Conservation (phyloP, 1,140 invertebrate species). For the Aphelenchoides fujianensis region DNA sequence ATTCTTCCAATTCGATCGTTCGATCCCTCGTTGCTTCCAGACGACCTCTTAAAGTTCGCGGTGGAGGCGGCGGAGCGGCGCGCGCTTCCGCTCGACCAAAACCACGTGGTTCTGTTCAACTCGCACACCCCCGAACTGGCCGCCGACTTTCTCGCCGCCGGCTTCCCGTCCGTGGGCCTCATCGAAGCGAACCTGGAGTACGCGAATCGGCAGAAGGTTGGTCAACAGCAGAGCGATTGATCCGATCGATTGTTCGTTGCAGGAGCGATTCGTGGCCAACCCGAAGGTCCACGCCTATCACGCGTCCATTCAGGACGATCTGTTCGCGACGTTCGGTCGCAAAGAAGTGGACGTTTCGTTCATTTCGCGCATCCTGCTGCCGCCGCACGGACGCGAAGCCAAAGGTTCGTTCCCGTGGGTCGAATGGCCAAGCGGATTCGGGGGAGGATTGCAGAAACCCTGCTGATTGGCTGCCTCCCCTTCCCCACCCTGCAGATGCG, state of each 20-base stretch:
- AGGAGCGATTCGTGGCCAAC: background rate
- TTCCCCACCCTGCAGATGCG: conserved; percentile 7
- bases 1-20: background rate
- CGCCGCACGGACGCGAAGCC: background rate
- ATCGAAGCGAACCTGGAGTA: conserved; percentile 11
- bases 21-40: no score
- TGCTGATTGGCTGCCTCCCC: conserved; percentile 23
- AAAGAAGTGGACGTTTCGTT: background rate
- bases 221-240: background rate
- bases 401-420: background rate
- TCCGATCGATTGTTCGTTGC: no score
- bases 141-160: background rate
- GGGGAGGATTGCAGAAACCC: conserved; percentile 13
- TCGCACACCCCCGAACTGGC: background rate
- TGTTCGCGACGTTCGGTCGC: background rate
- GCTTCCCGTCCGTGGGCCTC: background rate
- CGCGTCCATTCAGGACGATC: conserved; percentile 6
- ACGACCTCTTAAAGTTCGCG: background rate
- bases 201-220: conserved; percentile 9
- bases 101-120: conserved; percentile 5
- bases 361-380: background rate
- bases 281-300: background rate
- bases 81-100: background rate
- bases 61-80: background rate
- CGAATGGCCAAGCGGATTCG: background rate